Percentiles rank a stretch among this genome's conserved stretches.
phyloP scores from a whole-genome alignment of 2,113 vertebrate species.

The Platysternon megacephalum region DNA sequence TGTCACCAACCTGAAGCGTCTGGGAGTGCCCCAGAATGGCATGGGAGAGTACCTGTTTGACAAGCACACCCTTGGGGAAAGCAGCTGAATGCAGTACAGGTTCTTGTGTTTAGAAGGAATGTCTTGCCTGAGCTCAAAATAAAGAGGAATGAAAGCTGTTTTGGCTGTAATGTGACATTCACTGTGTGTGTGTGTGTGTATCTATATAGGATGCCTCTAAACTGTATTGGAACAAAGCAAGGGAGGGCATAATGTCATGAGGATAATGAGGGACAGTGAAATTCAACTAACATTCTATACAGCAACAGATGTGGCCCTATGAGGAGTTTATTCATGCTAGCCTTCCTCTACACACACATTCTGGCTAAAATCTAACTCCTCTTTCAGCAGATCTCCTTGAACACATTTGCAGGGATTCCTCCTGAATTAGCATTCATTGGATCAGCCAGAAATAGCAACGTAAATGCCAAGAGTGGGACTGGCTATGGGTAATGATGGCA shows the following conservation, averaged over 20 bases:
- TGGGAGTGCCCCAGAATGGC: background rate
- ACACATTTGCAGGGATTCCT: no score
- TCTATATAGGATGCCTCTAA: background rate
- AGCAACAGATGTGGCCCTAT: background rate
- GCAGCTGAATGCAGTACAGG: no score
- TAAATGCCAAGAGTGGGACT: background rate
- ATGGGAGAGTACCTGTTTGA: no score
- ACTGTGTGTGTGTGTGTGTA: no score
- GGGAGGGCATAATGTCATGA: background rate
- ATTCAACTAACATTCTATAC: background rate
- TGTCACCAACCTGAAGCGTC: conserved; percentile 48
- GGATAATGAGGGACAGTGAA: background rate
- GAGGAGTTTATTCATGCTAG: background rate
- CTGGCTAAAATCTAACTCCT: no score
- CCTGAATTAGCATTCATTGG: no score
- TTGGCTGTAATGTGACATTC: background rate
- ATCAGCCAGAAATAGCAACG: background rate
- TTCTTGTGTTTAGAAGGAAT: background rate
- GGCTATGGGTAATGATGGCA: no score
- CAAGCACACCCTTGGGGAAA: conserved; percentile 9
- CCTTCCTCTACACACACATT: no score
- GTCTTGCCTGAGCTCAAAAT: background rate
- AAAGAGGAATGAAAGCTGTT: background rate
- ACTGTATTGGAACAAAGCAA: background rate
- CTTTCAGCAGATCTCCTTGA: background rate